Conservation (phyloP, 2,113 vertebrate genomes). For the Prunella fulvescens region DNA sequence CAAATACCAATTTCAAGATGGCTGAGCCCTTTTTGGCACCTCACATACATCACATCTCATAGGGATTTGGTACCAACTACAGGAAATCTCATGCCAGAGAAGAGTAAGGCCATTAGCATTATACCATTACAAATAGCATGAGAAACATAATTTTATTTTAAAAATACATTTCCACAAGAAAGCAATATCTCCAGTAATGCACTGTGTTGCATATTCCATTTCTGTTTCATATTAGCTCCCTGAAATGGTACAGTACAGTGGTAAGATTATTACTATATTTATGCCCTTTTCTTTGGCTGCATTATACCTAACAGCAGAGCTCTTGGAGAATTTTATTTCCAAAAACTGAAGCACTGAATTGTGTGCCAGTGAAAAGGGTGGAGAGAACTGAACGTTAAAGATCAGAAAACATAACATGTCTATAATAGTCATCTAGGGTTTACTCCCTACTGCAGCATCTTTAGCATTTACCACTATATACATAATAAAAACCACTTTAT, state of each 20-base stretch:
- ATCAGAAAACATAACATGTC: not conserved
- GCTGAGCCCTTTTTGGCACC: not conserved
- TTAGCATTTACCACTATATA: not conserved
- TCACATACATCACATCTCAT: not conserved
- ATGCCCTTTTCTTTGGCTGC: not conserved
- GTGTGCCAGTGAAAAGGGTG: not conserved
- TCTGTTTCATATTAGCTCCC: not conserved
- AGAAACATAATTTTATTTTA: not conserved
- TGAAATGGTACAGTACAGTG: not conserved
- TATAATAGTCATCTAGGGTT: not conserved
- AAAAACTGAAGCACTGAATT: not conserved
- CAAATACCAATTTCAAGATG: not conserved
- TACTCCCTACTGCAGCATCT: not conserved
- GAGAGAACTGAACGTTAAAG: not conserved
- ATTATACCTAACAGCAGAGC: not conserved
- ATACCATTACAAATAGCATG: not conserved
- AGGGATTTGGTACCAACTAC: not conserved
- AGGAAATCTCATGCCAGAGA: not conserved
- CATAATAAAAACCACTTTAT: not conserved
- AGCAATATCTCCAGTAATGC: not conserved
- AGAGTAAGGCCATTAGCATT: not conserved
- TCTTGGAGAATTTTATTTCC: not conserved
- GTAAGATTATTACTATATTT: not conserved
- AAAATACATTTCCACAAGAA: not conserved
- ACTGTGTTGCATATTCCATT: not conserved